Evolutionary conservation across 2,797 vertebrate genomes (phyloP).

Genomic region (Acanthurus tractus): DNA sequence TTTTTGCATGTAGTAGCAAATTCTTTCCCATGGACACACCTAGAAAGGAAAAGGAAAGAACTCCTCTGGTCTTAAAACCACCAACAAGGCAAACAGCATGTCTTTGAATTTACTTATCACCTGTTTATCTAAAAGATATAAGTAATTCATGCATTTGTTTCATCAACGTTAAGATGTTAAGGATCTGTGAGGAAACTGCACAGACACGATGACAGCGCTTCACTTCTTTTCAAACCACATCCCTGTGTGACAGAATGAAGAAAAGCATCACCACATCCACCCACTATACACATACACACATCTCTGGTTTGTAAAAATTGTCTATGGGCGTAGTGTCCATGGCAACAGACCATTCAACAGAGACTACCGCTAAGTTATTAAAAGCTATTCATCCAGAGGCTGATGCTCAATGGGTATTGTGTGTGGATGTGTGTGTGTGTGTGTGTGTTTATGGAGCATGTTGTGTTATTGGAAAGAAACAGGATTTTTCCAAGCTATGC

Average conservation of each 20-base stretch:
- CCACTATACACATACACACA: slow-evolving; percentile 40
- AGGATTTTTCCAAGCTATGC: slow-evolving; percentile 52
- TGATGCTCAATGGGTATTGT: slow-evolving; percentile 54
- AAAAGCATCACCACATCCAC: slow-evolving; percentile 45
- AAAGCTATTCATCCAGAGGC: slow-evolving; percentile 71
- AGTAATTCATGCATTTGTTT: slow-evolving; percentile 35
- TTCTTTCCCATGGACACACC: background rate
- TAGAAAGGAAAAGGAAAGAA: background rate
- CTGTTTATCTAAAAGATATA: slow-evolving; percentile 36
- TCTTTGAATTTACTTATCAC: slow-evolving; percentile 9
- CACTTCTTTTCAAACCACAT: slow-evolving; percentile 46
- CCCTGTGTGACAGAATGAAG: slow-evolving; percentile 43
- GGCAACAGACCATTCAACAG: slow-evolving; percentile 77
- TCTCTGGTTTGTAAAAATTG: slow-evolving; percentile 45
- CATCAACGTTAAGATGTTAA: slow-evolving; percentile 36
- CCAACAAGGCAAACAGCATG: slow-evolving; percentile 3
- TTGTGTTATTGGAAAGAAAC: slow-evolving; percentile 70
- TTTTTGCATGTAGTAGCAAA: background rate
- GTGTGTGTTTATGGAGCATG: slow-evolving; percentile 43
- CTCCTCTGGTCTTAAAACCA: background rate
- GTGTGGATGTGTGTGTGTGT: slow-evolving; percentile 43
- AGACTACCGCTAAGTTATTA: slow-evolving; percentile 70
- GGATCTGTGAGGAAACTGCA: slow-evolving; percentile 16
- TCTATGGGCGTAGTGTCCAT: slow-evolving; percentile 74
- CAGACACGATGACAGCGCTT: slow-evolving; percentile 20